These are phyloP conservation scores for Hemicrepidius hirtus DNA, from an alignment of 2,888 invertebrate species.

Conservation along the genomic window DNA sequence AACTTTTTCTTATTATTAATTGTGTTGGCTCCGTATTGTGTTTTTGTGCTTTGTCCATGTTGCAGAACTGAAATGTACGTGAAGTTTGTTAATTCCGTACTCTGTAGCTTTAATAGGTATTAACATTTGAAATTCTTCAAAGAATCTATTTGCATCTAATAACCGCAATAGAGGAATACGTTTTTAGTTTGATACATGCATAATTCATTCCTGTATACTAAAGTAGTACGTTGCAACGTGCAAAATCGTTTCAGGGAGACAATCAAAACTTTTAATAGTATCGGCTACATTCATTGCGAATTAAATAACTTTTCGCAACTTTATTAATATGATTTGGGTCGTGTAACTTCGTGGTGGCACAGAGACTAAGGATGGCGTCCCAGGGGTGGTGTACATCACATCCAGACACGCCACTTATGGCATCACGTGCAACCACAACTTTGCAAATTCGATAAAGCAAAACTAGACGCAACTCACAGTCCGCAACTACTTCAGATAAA, in stretches of 20 bases:
- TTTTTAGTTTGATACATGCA: constrained; percentile 22
- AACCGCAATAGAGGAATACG: constrained; percentile 8
- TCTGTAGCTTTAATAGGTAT: not conserved
- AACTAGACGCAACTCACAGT: constrained; percentile 45
- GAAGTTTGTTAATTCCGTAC: constrained; percentile 9
- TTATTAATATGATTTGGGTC: constrained; percentile 56
- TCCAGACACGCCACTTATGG: constrained; percentile 51
- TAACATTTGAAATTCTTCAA: not conserved
- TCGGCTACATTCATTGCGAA: constrained; percentile 51
- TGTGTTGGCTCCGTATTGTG: constrained; percentile 14
- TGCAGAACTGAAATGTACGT: not conserved
- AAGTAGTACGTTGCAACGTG: constrained; percentile 19
- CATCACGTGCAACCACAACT: constrained; percentile 53
- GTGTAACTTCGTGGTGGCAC: constrained; percentile 36
- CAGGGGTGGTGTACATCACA: constrained; percentile 51
- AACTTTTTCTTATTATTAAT: constrained; percentile 31
- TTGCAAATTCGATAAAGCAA: constrained; percentile 52
- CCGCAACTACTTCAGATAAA: constrained; percentile 44
- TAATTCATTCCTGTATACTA: constrained; percentile 31
- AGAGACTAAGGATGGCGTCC: constrained; percentile 47
- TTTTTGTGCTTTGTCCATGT: constrained; percentile 1
- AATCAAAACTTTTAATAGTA: constrained; percentile 55
- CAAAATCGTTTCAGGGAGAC: constrained; percentile 34
- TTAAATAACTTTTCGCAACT: constrained; percentile 56
- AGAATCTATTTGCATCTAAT: constrained; percentile 6